These are phyloP conservation scores for Lateolabrax maculatus DNA, from an alignment of 2,797 vertebrate species.

Conservation along the genomic window DNA sequence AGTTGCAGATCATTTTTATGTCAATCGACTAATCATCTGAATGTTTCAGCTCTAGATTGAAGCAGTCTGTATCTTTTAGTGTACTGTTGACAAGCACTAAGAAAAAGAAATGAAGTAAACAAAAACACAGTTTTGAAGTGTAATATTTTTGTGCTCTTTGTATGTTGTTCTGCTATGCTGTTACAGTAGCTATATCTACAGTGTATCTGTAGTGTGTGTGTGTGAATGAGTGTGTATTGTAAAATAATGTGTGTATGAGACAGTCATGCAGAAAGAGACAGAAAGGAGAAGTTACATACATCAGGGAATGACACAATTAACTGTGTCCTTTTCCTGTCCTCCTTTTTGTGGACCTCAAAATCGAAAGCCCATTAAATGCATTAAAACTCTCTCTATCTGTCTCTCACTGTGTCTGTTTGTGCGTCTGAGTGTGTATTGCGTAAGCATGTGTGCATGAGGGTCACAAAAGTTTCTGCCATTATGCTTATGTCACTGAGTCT, in stretches of 20 bases:
- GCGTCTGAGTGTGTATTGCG: constrained; percentile 35
- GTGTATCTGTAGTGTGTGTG: constrained; percentile 24
- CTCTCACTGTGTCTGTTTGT: constrained; percentile 37
- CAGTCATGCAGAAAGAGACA: constrained; percentile 22
- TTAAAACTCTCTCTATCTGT: constrained; percentile 25
- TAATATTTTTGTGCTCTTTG: constrained; percentile 22
- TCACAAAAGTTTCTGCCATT: constrained; percentile 33
- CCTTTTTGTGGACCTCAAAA: constrained; percentile 46
- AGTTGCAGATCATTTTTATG: constrained; percentile 2
- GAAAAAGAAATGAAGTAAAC: constrained; percentile 7
- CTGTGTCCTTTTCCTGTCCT: constrained; percentile 21
- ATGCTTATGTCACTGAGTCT: constrained; percentile 34
- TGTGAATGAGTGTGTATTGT: background rate
- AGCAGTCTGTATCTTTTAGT: background rate
- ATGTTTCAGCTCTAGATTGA: background rate
- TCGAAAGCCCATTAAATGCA: constrained; percentile 53
- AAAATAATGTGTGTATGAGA: constrained; percentile 7
- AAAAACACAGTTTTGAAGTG: constrained; percentile 9
- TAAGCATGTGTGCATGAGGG: constrained; percentile 22
- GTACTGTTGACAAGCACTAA: background rate
- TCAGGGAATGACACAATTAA: constrained; percentile 23
- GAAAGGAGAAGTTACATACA: constrained; percentile 4
- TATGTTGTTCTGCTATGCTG: constrained; percentile 29
- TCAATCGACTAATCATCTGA: background rate
- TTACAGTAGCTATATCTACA: constrained; percentile 21